phyloP scores from a whole-genome alignment of 2,113 vertebrate genomes.

The Saguinus midas region DNA sequence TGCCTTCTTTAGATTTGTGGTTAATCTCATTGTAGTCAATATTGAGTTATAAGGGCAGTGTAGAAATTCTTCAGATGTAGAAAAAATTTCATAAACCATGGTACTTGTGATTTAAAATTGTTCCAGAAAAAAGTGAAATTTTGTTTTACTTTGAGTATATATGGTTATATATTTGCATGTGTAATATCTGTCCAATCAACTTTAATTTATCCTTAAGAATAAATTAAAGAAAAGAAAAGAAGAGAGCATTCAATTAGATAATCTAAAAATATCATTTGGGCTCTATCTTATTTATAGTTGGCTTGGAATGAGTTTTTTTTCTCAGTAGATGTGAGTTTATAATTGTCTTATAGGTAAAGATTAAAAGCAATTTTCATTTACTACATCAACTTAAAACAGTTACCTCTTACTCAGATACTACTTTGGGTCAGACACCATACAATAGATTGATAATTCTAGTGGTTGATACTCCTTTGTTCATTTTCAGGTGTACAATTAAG shows the following conservation, averaged over 20 bases:
- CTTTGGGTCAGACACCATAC: not conserved
- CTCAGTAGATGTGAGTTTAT: not conserved
- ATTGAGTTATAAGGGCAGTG: conserved; percentile 26
- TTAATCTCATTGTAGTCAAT: conserved; percentile 29
- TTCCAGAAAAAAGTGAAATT: conserved; percentile 30
- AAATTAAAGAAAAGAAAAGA: not conserved
- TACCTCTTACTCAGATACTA: not conserved
- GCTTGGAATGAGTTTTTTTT: conserved; percentile 48
- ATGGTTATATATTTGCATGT: not conserved
- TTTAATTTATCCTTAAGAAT: conserved; percentile 36
- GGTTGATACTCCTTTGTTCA: not conserved
- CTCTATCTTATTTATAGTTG: conserved; percentile 42
- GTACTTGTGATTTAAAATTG: conserved; percentile 24
- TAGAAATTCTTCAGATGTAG: conserved; percentile 25
- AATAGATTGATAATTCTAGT: not conserved
- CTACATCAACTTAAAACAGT: not conserved
- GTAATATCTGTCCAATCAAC: not conserved
- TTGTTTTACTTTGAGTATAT: conserved; percentile 34
- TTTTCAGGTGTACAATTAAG: not conserved
- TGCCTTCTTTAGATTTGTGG: conserved; percentile 31
- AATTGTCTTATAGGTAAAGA: conserved; percentile 46
- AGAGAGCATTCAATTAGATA: conserved; percentile 40
- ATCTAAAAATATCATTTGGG: not conserved
- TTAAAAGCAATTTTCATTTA: conserved; percentile 47
- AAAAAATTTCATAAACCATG: not conserved